A percentile compares a stretch with the other conserved stretches of the same genome.
Evolutionary conservation across 2,888 invertebrate species (phyloP).

Genomic region (Metellina segmentata): DNA sequence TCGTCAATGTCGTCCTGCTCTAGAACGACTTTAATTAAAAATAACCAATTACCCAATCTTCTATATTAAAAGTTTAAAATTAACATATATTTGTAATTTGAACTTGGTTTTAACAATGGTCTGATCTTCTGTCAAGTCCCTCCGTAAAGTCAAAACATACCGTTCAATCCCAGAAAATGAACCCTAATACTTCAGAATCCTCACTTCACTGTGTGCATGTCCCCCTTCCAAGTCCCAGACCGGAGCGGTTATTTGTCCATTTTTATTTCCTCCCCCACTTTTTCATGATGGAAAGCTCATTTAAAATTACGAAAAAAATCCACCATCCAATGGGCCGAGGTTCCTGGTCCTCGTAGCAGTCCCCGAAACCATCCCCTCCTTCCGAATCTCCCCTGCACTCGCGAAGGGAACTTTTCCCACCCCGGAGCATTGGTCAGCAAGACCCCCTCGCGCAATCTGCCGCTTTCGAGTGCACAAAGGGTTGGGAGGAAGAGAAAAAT

Average conservation of each 20-base stretch:
- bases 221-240: not conserved
- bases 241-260: constrained; percentile 53
- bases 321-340: constrained; percentile 36
- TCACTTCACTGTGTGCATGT: constrained; percentile 1
- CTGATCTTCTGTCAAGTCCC: not conserved
- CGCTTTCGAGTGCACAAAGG: constrained; percentile 5
- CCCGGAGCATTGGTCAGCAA: constrained; percentile 31
- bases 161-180: not conserved
- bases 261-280: constrained; percentile 46
- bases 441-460: not conserved
- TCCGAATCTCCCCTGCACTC: not conserved
- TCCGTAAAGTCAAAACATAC: not conserved
- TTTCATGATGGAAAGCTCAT: constrained; percentile 39
- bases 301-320: constrained; percentile 59
- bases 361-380: not conserved
- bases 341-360: not conserved
- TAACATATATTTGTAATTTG: too few relatives aligned
- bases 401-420: not conserved
- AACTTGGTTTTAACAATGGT: too few relatives aligned
- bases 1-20: too few relatives aligned
- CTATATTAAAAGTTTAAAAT: too few relatives aligned
- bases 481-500: constrained; percentile 3
- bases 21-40: too few relatives aligned
- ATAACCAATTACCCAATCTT: too few relatives aligned
- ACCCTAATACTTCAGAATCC: not conserved